A percentile compares a stretch with the other conserved stretches of the same genome.
Evolutionary conservation across 2,797 vertebrate species (phyloP).

Genomic region (Platalea minor): DNA sequence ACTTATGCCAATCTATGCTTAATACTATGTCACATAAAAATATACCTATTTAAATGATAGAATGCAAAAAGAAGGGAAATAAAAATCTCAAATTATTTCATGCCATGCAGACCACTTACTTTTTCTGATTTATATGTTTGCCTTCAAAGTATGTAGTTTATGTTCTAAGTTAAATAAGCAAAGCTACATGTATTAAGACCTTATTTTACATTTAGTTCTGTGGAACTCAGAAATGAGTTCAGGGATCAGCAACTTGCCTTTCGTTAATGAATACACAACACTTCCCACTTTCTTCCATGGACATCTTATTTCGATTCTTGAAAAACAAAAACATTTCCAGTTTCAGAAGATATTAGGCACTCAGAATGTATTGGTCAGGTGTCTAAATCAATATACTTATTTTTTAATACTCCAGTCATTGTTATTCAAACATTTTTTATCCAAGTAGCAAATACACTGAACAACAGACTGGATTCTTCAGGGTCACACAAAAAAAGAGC

Average conservation of each 20-base stretch:
- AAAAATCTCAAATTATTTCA: not conserved
- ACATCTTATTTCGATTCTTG: not conserved
- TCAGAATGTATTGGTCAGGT: not conserved
- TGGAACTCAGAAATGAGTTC: not conserved
- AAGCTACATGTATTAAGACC: not conserved
- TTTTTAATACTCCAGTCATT: not conserved
- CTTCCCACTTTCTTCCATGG: not conserved
- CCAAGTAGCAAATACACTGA: not conserved
- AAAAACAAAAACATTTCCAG: not conserved
- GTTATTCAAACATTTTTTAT: not conserved
- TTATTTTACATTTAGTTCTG: not conserved
- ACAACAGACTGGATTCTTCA: not conserved
- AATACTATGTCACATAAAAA: not conserved
- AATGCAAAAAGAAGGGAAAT: not conserved
- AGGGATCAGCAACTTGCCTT: not conserved
- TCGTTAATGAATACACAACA: not conserved
- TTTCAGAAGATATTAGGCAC: not conserved
- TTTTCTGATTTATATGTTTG: not conserved
- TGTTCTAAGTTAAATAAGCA: not conserved
- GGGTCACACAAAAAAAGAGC: not conserved
- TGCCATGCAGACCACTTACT: not conserved
- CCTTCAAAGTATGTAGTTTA: not conserved
- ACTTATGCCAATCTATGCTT: not conserved
- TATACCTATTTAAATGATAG: not conserved
- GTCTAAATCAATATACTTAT: not conserved